Conservation (phyloP, 2,888 invertebrate species). For the Chrysomela aeneicollis region DNA sequence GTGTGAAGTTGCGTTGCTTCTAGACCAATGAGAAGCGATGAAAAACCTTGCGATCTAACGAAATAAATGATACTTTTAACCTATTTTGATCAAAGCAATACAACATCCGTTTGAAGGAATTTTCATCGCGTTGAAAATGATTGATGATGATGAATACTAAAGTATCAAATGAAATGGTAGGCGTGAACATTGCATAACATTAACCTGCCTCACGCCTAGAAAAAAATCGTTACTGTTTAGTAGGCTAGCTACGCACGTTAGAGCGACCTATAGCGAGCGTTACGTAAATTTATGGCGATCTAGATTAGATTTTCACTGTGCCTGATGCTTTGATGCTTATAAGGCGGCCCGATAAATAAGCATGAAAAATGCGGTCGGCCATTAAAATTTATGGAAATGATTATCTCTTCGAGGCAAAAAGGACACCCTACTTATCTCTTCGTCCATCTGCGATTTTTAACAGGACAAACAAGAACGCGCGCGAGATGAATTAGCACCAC, state of each 20-base stretch:
- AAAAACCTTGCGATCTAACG: too few species aligned
- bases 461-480: constrained; percentile 17
- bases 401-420: constrained; percentile 16
- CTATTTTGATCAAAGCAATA: too few species aligned
- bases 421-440: constrained; percentile 10
- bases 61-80: too few species aligned
- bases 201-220: neutral
- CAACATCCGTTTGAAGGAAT: too few species aligned
- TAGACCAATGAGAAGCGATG: too few species aligned
- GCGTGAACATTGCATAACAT: neutral
- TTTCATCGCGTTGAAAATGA: too few species aligned
- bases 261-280: neutral
- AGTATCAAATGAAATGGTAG: neutral
- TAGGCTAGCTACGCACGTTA: neutral
- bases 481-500: constrained; percentile 14
- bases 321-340: constrained; percentile 5
- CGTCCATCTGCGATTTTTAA: constrained; percentile 9
- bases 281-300: constrained; percentile 31
- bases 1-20: too few species aligned
- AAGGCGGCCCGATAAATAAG: constrained; percentile 14
- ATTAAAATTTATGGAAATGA: constrained; percentile 24
- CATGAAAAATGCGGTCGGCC: constrained; percentile 16
- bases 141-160: too few species aligned
- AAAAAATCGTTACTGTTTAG: neutral
- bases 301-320: constrained; percentile 23